Conservation (phyloP, 2,888 invertebrate genomes). For the Apotomis capreana region DNA sequence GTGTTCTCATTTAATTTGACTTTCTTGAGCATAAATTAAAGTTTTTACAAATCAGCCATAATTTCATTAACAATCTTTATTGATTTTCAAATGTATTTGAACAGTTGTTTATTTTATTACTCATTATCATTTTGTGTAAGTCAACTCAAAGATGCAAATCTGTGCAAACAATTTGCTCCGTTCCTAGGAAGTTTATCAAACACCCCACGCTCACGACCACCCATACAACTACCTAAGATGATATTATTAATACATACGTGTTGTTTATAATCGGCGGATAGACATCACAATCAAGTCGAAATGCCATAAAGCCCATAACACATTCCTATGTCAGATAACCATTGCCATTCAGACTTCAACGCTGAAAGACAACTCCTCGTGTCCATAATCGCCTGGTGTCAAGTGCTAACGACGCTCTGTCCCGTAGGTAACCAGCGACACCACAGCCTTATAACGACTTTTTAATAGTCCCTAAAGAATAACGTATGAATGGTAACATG, state of each 20-base stretch:
- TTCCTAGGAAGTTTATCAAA: constrained; percentile 5
- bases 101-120: neutral
- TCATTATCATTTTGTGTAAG: neutral
- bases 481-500: constrained; percentile 81
- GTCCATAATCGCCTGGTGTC: constrained; percentile 77
- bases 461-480: constrained; percentile 78
- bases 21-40: constrained; percentile 10
- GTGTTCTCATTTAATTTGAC: constrained; percentile 55
- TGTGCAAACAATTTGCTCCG: neutral
- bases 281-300: neutral
- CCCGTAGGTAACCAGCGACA: constrained; percentile 72
- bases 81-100: neutral
- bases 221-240: neutral
- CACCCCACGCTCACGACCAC: constrained; percentile 11
- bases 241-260: neutral
- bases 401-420: constrained; percentile 80
- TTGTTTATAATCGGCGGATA: neutral
- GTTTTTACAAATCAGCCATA: constrained; percentile 13
- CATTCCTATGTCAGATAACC: constrained; percentile 35
- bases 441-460: constrained; percentile 72
- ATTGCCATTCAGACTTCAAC: constrained; percentile 43
- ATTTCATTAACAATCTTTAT: neutral
- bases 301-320: constrained; percentile 3
- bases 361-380: constrained; percentile 57
- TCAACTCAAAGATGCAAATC: constrained; percentile 1